Conservation (phyloP, 2,888 invertebrate species). For the Meliscaeva auricollis region DNA sequence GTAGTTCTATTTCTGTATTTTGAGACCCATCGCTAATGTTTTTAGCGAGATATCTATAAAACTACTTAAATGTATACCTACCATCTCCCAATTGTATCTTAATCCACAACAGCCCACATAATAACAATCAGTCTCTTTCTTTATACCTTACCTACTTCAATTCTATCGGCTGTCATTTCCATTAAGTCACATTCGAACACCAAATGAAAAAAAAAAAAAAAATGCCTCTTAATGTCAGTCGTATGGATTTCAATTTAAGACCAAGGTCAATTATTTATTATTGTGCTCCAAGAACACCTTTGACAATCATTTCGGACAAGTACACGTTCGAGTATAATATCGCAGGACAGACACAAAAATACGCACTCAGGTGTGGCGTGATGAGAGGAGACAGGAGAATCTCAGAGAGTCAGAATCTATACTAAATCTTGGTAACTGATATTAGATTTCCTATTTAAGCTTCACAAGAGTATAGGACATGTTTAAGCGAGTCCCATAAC, state of each 20-base stretch:
- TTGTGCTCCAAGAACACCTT: slow-evolving; percentile 60
- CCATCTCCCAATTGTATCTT: slow-evolving; percentile 56
- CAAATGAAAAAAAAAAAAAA: slow-evolving; percentile 13
- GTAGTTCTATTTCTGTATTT: slow-evolving; percentile 19
- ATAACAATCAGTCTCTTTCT: slow-evolving; percentile 39
- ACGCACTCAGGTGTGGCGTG: slow-evolving; percentile 30
- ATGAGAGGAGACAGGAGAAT: slow-evolving; percentile 11
- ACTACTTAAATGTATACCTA: not conserved
- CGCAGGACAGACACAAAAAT: slow-evolving; percentile 17
- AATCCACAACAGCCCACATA: slow-evolving; percentile 49
- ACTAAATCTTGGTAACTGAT: slow-evolving; percentile 67
- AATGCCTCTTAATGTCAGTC: slow-evolving; percentile 59
- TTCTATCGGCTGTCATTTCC: slow-evolving; percentile 32
- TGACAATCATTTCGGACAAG: slow-evolving; percentile 57
- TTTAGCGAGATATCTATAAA: slow-evolving; percentile 29
- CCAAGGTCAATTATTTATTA: slow-evolving; percentile 59
- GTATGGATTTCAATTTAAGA: slow-evolving; percentile 67
- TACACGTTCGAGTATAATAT: slow-evolving; percentile 14
- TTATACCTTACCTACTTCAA: slow-evolving; percentile 24
- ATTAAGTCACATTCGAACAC: slow-evolving; percentile 30
- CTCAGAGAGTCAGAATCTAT: slow-evolving; percentile 4
- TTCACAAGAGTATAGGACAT: slow-evolving; percentile 45
- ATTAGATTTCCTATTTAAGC: slow-evolving; percentile 74
- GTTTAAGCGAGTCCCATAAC: slow-evolving; percentile 34
- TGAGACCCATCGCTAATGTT: slow-evolving; percentile 15